These are phyloP conservation scores for Choreutis nemorana DNA, from an alignment of 2,888 invertebrate species.

Conservation along the genomic window DNA sequence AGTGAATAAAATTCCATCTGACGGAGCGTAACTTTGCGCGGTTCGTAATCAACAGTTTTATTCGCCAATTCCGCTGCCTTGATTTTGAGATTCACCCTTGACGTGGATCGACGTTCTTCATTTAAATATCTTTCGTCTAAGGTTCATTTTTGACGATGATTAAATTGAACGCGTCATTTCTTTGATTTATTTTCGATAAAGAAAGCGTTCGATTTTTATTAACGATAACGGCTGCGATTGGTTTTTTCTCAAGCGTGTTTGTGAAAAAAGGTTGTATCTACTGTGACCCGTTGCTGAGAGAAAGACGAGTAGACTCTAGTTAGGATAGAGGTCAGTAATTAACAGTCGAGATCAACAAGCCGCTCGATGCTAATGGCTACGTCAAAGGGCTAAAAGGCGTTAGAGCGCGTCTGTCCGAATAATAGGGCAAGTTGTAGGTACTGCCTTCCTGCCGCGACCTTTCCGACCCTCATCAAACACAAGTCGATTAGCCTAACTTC, in stretches of 20 bases:
- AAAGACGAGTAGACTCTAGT: slow-evolving; percentile 19
- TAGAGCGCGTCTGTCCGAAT: slow-evolving; percentile 59
- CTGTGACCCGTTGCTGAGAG: slow-evolving; percentile 13
- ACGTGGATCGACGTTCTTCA: slow-evolving; percentile 31
- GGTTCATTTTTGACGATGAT: slow-evolving; percentile 36
- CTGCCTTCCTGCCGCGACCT: slow-evolving; percentile 36
- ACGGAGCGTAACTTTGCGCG: slow-evolving; percentile 49
- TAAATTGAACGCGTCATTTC: slow-evolving; percentile 28
- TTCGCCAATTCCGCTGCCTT: slow-evolving; percentile 48
- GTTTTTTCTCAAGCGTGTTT: slow-evolving; percentile 16
- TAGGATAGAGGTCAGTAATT: slow-evolving; percentile 54
- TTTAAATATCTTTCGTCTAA: slow-evolving; percentile 41
- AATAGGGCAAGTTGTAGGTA: slow-evolving; percentile 51
- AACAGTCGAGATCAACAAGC: slow-evolving; percentile 58
- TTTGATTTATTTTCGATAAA: slow-evolving; percentile 7
- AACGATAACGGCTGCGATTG: slow-evolving; percentile 4
- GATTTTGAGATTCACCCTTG: slow-evolving; percentile 36
- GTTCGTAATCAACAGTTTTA: slow-evolving; percentile 58
- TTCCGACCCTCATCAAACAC: slow-evolving; percentile 56
- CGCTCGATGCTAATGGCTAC: slow-evolving; percentile 59
- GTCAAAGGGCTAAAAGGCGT: slow-evolving; percentile 62
- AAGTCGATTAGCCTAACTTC: slow-evolving; percentile 55
- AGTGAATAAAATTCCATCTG: slow-evolving; percentile 55
- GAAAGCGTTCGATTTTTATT: slow-evolving; percentile 16
- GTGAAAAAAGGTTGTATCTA: slow-evolving; percentile 18